A percentile compares a stretch with the other conserved stretches of the same genome.
Conservation (phyloP, 2,113 vertebrate species). For the Phrynocephalus versicolor region DNA sequence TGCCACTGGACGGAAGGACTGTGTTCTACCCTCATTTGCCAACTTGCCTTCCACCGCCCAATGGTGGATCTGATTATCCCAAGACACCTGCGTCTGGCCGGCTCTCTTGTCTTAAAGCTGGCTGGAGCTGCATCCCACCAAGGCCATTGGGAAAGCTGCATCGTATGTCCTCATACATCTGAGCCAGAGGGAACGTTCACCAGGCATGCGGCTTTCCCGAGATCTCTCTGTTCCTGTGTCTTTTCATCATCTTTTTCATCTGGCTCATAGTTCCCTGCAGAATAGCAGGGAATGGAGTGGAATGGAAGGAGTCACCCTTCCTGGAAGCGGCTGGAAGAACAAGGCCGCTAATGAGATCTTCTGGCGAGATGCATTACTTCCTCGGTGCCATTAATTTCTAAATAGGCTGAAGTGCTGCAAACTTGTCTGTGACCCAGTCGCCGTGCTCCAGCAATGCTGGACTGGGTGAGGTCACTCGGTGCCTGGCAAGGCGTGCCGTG, state of each 20-base stretch:
- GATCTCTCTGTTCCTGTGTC: not conserved
- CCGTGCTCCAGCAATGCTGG: too few relatives aligned
- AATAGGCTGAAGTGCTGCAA: not conserved
- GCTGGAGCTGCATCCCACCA: not conserved
- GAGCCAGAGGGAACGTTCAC: not conserved
- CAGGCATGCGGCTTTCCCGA: too few relatives aligned
- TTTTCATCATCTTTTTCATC: not conserved
- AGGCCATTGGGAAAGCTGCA: not conserved
- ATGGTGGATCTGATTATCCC: too few relatives aligned
- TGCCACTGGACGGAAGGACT: too few relatives aligned
- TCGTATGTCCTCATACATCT: rapidly evolving
- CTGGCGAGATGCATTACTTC: not conserved
- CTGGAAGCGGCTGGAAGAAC: not conserved
- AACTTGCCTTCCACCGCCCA: too few relatives aligned
- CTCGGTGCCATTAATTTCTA: not conserved
- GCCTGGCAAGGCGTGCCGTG: too few relatives aligned
- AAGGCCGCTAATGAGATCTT: not conserved
- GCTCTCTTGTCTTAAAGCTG: too few relatives aligned
- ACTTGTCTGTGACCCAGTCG: not conserved
- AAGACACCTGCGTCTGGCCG: too few relatives aligned
- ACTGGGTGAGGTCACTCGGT: too few relatives aligned
- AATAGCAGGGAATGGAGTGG: not conserved
- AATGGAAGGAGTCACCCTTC: not conserved
- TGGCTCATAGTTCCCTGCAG: not conserved
- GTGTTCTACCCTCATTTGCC: too few relatives aligned